These are phyloP conservation scores for Chelmon rostratus DNA, from an alignment of 2,797 vertebrate genomes.

Conservation along the genomic window DNA sequence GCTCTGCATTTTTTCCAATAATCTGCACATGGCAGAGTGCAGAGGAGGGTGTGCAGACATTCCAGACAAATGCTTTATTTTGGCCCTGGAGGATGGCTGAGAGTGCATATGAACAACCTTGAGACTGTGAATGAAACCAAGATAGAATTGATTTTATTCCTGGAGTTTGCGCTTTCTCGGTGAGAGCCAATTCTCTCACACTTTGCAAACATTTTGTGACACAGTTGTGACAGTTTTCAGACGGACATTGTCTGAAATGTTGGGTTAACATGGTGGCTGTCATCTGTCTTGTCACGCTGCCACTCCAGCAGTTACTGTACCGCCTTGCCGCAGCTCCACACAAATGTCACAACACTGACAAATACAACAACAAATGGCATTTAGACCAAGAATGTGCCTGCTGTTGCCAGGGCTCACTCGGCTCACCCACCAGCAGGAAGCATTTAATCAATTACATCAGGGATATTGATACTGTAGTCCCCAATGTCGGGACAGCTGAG, in stretches of 20 bases:
- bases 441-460: conserved; percentile 50
- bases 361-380: conserved; percentile 55
- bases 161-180: conserved; percentile 17
- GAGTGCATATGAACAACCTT: conserved; percentile 16
- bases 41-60: conserved; percentile 19
- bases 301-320: conserved; percentile 35
- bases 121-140: conserved; percentile 11
- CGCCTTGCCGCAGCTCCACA: conserved; percentile 26
- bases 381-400: conserved; percentile 35
- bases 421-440: conserved; percentile 24
- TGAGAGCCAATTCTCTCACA: conserved; percentile 12
- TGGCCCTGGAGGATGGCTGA: not conserved
- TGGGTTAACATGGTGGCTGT: conserved; percentile 53
- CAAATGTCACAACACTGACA: conserved; percentile 59
- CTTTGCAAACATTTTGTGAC: conserved; percentile 40
- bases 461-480: conserved; percentile 33
- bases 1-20: conserved; percentile 67
- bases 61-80: conserved; percentile 30
- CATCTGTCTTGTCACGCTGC: conserved; percentile 55
- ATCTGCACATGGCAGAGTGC: conserved; percentile 57
- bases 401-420: conserved; percentile 9
- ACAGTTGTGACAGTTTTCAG: conserved; percentile 50
- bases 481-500: conserved; percentile 31
- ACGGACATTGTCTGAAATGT: conserved; percentile 53
- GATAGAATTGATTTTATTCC: conserved; percentile 18